Base-by-base conservation (phyloP, 2,888 invertebrate species). In the Himalopsyche kuldschensis region DNA sequence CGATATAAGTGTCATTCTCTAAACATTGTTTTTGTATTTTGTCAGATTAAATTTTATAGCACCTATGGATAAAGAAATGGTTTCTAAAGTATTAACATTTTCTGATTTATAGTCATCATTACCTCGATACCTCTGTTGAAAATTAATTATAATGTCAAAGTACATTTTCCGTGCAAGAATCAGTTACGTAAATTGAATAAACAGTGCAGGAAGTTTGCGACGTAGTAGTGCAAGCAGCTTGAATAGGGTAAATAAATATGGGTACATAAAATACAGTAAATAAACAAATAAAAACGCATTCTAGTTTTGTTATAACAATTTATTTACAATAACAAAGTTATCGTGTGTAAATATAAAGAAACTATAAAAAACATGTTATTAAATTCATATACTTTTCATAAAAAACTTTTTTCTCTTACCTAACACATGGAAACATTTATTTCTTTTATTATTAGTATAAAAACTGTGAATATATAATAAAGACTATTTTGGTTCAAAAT, bases 291-390 rank as follows among this genome's bases (percentile, higher is more conserved):
- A 48, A 78, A 79, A 78, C 17, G 31, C 75, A 24, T 27, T 6
- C 15, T 82, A 79, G 82, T 82, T 82, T 82, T 82, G 82, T 82
- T 82, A 82, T 82, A 82, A 82, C 82, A 82, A 82, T 82, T 82
- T 82, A 82, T 82, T 82, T 82, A 82, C 82, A 82, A 82, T 82
- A 82, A 82, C 82, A 82, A 48, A 79, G 82, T 82, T 82, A 82
- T 79, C 79, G 69, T 78, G 79, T 82, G 78, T 79, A 82, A 79
- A 79, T 75, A 79, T 55, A 78, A 47, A 82, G 47, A 82, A 82
- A 75, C 82, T 82, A 79, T 82, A 79, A 82, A 55, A 82, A 82
- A 82, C 82, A 82, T 82, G 78, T 82, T 48, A 78, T 82, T 78
- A 41, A 78, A 82, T 82, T 82, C 63, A 78, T 79, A 79, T 82